phyloP scores from a whole-genome alignment of 1,140 invertebrate genomes.

The Theocolax elegans region DNA sequence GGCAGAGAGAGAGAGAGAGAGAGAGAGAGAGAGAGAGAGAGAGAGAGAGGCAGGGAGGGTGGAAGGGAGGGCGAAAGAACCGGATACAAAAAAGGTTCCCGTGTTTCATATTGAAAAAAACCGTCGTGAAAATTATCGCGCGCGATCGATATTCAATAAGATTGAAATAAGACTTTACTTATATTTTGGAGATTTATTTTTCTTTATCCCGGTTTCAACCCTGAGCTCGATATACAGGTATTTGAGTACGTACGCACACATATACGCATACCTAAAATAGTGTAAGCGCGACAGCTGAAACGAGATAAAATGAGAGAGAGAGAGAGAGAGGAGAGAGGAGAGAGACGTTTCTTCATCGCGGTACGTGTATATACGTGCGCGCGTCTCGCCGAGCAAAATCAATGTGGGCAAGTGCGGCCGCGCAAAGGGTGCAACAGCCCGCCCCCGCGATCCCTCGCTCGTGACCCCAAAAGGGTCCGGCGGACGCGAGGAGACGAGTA shows the following conservation, averaged over 20 bases:
- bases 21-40: constrained; percentile 21
- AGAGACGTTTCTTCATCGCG: constrained; percentile 58
- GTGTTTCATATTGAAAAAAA: no score
- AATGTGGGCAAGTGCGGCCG: constrained; percentile 62
- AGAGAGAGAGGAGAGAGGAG: not conserved
- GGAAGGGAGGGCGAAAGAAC: constrained; percentile 19
- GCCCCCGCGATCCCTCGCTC: not conserved
- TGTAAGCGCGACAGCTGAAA: constrained; percentile 43
- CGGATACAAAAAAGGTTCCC: no score
- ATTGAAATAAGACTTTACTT: no score
- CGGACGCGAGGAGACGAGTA: no score
- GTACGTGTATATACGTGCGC: not conserved
- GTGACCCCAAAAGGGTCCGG: not conserved
- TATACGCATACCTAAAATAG: constrained; percentile 36
- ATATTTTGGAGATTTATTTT: no score
- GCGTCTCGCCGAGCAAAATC: constrained; percentile 57
- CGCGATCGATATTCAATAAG: no score
- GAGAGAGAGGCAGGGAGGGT: constrained; percentile 34
- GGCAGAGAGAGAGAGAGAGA: constrained; percentile 35
- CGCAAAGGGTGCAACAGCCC: constrained; percentile 31
- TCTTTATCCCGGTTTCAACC: no score
- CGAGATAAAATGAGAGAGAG: constrained; percentile 14
- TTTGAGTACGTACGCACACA: no score
- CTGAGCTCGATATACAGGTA: no score
- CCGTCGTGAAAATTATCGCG: no score